Base-by-base conservation (phyloP, 2,888 invertebrate genomes). In the Scaptomyza reducta region DNA sequence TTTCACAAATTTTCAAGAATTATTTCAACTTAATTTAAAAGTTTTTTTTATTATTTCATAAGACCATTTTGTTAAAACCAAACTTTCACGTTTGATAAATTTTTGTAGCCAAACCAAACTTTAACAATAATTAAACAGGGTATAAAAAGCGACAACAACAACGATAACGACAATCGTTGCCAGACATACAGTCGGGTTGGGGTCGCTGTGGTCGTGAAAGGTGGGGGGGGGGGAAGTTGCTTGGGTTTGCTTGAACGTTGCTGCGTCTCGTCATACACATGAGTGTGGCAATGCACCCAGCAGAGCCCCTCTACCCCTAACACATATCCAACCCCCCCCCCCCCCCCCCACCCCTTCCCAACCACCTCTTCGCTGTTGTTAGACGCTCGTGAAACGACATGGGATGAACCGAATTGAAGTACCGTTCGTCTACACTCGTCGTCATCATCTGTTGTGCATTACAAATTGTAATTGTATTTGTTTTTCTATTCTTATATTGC, bases 381-480 rank as follows among this genome's bases (percentile, higher is more conserved):
- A 50, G 11, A 29, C 13, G n/a, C 49, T 33, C 47, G 22, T 44
- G 18, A 33, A 49, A 18, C 49, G 47, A 47, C 50, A 1, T 57
- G 41, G 57, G 31, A 57, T 46, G 41, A 47, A 47, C 40, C 51
- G 60, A 55, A 46, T 45, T 14, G 29, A 56, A 47, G 33, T 41
- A 16, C 11, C 16, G 31, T 44, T 38, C 22, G 22, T 50, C 25
- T 41, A 44, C 54, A 22, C 13, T 47, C 18, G 18, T 33, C 18
- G 54, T 40, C 65, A 59, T 74, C 85, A 85, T 79, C 82, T 79
- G 82, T 69, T 78, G 67, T 80, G 78, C 70, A 80, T 82, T 70
- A 73, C 31, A 74, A 62, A 56, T 66, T 74, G 75, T 70, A 74
- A 63, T 70, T 65, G 59, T 57, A 62, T 56, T 53, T 58, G 18